Evolutionary conservation across 2,113 vertebrate species (phyloP).

Genomic region (Gorsachius goisagi): DNA sequence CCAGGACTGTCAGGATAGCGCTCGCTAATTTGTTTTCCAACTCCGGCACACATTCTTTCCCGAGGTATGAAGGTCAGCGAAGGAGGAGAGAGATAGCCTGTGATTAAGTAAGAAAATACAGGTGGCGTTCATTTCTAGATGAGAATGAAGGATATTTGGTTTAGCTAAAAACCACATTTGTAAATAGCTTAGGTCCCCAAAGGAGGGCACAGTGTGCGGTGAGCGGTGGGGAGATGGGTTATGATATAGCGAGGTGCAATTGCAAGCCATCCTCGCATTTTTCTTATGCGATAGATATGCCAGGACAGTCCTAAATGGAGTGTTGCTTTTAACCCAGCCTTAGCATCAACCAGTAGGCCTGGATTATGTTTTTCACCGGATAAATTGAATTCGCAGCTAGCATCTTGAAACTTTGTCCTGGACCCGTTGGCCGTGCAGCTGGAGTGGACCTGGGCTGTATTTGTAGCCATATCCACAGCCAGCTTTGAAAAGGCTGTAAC

Average conservation of each 20-base stretch:
- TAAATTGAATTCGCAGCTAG: neutral
- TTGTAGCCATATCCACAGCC: neutral
- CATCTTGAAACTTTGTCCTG: neutral
- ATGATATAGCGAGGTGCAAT: neutral
- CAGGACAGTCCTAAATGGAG: neutral
- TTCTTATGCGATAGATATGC: neutral
- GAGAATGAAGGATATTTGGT: neutral
- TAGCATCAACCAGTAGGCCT: neutral
- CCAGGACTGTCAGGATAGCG: neutral
- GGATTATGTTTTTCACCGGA: neutral
- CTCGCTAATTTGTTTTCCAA: constrained; percentile 13
- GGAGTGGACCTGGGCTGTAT: accelerated
- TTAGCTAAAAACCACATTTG: neutral
- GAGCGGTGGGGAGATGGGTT: neutral
- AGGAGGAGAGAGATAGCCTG: neutral
- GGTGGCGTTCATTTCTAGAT: neutral
- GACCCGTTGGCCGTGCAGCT: neutral
- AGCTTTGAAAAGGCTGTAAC: neutral
- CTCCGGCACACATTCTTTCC: neutral
- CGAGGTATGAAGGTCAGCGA: constrained; percentile 9
- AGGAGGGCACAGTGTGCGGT: neutral
- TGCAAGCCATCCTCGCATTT: neutral
- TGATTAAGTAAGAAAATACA: neutral
- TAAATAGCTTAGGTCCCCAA: neutral
- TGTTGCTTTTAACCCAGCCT: neutral